phyloP scores from a whole-genome alignment of 2,113 vertebrate species.

The Hystrix cristata region DNA sequence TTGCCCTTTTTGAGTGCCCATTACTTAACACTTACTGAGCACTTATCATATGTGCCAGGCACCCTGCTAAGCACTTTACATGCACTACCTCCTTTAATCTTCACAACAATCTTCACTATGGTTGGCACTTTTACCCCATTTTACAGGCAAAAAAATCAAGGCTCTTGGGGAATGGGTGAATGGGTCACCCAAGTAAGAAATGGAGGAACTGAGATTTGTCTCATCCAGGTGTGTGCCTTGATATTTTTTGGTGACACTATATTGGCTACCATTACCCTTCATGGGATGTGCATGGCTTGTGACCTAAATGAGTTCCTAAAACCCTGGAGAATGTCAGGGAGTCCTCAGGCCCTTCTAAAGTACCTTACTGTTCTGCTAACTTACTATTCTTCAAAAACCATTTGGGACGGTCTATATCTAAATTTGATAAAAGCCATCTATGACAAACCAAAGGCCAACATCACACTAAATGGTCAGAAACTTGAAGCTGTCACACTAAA shows the following conservation, averaged over 20 bases:
- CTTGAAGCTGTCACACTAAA: too few species aligned
- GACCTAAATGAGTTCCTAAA: background rate
- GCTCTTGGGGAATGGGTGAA: background rate
- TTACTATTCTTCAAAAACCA: background rate
- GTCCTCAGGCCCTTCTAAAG: background rate
- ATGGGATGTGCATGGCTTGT: background rate
- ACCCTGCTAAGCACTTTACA: background rate
- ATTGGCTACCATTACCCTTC: background rate
- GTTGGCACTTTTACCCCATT: background rate
- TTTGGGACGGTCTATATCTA: background rate
- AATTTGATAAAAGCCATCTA: too few species aligned
- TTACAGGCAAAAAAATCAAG: slow-evolving; percentile 23
- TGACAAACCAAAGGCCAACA: too few species aligned
- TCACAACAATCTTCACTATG: background rate
- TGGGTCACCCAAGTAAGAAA: background rate
- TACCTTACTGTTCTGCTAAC: background rate
- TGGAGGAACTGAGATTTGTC: background rate
- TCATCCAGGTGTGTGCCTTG: background rate
- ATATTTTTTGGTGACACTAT: background rate
- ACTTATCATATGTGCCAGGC: background rate
- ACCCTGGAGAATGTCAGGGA: background rate
- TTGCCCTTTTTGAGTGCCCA: background rate
- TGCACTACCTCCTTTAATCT: background rate
- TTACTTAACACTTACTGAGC: background rate
- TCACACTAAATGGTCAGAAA: too few species aligned